A percentile compares a stretch with the other conserved stretches of the same genome.
Conservation (phyloP, 2,888 invertebrate genomes). For the Diarsia mendica region DNA sequence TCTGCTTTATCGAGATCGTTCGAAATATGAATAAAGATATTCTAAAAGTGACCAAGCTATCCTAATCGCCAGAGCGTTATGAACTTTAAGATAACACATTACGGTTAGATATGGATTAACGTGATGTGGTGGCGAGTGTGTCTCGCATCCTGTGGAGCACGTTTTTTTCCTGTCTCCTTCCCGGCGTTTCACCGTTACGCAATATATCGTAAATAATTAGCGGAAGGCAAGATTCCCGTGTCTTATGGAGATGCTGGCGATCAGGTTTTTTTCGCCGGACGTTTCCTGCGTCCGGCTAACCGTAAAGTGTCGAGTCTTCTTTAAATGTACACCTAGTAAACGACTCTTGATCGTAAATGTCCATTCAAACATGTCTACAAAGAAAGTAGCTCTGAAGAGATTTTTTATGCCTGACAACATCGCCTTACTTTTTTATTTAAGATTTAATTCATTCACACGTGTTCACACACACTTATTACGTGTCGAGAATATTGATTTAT, state of each 20-base stretch:
- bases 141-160: slow-evolving; percentile 86
- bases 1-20: slow-evolving; percentile 86
- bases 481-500: slow-evolving; percentile 34
- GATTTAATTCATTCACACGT: slow-evolving; percentile 26
- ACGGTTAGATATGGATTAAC: slow-evolving; percentile 74
- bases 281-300: slow-evolving; percentile 84
- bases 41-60: slow-evolving; percentile 84
- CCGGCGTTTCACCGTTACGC: slow-evolving; percentile 90
- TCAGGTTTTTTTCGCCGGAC: slow-evolving; percentile 86
- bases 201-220: slow-evolving; percentile 91
- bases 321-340: slow-evolving; percentile 71
- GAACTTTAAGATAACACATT: slow-evolving; percentile 73
- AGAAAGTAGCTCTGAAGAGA: slow-evolving; percentile 63
- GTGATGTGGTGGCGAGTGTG: slow-evolving; percentile 74
- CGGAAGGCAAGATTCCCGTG: slow-evolving; percentile 90
- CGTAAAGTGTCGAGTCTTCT: slow-evolving; percentile 71
- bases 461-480: not conserved
- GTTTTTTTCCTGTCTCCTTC: slow-evolving; percentile 89
- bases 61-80: slow-evolving; percentile 71
- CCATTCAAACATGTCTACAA: slow-evolving; percentile 57
- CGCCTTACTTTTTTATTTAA: slow-evolving; percentile 45
- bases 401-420: slow-evolving; percentile 42
- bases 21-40: slow-evolving; percentile 89
- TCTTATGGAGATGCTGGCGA: slow-evolving; percentile 88
- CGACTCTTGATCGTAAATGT: slow-evolving; percentile 63